These are phyloP conservation scores for Phylloscopus whistleri DNA, from an alignment of 2,113 vertebrate species.

Conservation along the genomic window DNA sequence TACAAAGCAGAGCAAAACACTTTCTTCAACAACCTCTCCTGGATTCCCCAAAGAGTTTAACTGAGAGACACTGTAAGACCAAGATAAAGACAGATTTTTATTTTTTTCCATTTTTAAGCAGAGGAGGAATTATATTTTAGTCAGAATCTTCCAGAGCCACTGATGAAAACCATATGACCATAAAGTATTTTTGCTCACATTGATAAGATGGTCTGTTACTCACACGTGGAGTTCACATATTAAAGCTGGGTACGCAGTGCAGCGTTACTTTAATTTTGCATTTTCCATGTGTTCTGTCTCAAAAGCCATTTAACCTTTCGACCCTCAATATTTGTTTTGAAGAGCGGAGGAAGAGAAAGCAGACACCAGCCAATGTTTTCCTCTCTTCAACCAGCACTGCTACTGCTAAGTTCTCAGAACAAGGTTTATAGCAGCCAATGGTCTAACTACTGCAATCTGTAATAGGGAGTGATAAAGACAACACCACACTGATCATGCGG, in stretches of 20 bases:
- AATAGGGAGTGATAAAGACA: background rate
- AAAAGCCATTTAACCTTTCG: slow-evolving; percentile 34
- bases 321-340: slow-evolving; percentile 9
- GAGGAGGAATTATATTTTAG: background rate
- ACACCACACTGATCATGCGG: background rate
- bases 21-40: background rate
- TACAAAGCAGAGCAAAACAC: background rate
- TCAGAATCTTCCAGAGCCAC: background rate
- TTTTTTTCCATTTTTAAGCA: background rate
- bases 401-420: background rate
- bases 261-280: background rate
- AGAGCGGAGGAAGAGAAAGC: background rate
- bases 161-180: background rate
- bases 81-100: background rate
- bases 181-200: background rate
- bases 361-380: background rate
- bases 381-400: background rate
- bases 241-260: background rate
- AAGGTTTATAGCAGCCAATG: background rate
- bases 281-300: background rate
- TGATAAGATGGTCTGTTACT: background rate
- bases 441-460: background rate
- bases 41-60: background rate
- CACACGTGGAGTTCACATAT: background rate
- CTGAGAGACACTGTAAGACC: background rate